phyloP scores from a whole-genome alignment of 2,113 vertebrate species.

The Lontra canadensis region DNA sequence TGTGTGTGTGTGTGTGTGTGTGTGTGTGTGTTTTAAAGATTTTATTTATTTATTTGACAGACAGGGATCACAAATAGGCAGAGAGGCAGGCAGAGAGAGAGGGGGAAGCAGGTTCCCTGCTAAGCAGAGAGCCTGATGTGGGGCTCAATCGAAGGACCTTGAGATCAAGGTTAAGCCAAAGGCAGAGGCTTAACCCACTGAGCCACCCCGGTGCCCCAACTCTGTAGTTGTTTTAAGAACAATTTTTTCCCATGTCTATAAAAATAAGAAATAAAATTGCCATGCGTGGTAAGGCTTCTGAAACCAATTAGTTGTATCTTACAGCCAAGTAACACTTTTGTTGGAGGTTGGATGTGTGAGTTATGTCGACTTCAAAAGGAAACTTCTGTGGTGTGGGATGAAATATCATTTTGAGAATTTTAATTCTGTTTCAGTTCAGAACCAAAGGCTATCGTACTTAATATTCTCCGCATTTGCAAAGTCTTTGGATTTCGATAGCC shows the following conservation, averaged over 20 bases:
- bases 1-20: too few relatives aligned
- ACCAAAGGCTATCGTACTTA: slow-evolving; percentile 51
- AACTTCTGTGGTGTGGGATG: slow-evolving; percentile 43
- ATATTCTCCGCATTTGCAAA: slow-evolving; percentile 54
- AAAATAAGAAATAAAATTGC: slow-evolving; percentile 53
- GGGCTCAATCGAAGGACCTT: too few relatives aligned
- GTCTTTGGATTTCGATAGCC: slow-evolving; percentile 65
- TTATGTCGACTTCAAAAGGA: slow-evolving; percentile 68
- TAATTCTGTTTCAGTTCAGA: slow-evolving; percentile 62
- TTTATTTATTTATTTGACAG: too few relatives aligned
- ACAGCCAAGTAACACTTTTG: slow-evolving; percentile 46
- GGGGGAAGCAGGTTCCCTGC: too few relatives aligned
- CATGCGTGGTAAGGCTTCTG: neutral
- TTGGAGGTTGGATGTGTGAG: slow-evolving; percentile 62
- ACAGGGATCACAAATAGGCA: too few relatives aligned
- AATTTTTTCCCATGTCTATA: slow-evolving; percentile 12
- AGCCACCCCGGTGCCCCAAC: neutral
- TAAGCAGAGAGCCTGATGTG: too few relatives aligned
- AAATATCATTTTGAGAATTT: slow-evolving; percentile 72
- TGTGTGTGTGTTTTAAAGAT: too few relatives aligned
- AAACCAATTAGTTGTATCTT: slow-evolving; percentile 71
- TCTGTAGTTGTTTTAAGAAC: slow-evolving; percentile 30
- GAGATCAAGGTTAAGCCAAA: too few relatives aligned
- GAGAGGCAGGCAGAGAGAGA: too few relatives aligned
- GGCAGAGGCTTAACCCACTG: too few relatives aligned